Conservation (phyloP, 2,888 invertebrate genomes). For the Drosophila mercatorum region DNA sequence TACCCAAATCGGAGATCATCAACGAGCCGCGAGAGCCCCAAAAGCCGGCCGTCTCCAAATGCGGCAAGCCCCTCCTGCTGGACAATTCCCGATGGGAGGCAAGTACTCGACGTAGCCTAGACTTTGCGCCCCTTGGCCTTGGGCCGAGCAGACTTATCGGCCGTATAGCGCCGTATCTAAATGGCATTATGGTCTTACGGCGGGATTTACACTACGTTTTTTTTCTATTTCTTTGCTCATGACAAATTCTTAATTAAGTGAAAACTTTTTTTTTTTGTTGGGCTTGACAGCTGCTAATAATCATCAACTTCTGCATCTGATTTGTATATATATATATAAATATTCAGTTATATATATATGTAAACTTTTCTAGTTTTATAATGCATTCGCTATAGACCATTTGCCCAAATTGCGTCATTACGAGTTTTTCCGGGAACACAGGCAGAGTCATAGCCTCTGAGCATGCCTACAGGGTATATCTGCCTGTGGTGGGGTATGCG, state of each 20-base stretch:
- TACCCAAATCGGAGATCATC: constrained; percentile 83
- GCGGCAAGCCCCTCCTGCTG: constrained; percentile 82
- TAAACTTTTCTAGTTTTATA: neutral
- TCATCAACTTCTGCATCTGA: too few relatives aligned
- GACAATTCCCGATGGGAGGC: constrained; percentile 84
- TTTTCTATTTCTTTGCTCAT: neutral
- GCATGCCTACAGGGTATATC: too few relatives aligned
- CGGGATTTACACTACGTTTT: constrained; percentile 15
- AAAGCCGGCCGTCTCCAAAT: constrained; percentile 75
- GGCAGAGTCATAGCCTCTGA: constrained; percentile 1
- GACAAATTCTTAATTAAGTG: neutral
- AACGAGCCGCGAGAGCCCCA: constrained; percentile 74
- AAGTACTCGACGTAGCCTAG: constrained; percentile 55
- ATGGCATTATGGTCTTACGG: constrained; percentile 19
- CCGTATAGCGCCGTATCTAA: constrained; percentile 11
- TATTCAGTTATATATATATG: neutral
- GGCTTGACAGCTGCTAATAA: too few relatives aligned
- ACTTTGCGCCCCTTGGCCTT: constrained; percentile 28
- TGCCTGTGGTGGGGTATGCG: neutral
- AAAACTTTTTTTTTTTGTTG: too few relatives aligned
- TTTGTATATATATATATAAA: too few relatives aligned
- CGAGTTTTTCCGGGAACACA: constrained; percentile 15
- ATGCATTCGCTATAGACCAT: constrained; percentile 1
- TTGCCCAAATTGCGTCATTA: constrained; percentile 35
- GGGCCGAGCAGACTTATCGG: constrained; percentile 10